phyloP scores from a whole-genome alignment of 2,888 invertebrate genomes.

The Pardosa pseudoannulata region DNA sequence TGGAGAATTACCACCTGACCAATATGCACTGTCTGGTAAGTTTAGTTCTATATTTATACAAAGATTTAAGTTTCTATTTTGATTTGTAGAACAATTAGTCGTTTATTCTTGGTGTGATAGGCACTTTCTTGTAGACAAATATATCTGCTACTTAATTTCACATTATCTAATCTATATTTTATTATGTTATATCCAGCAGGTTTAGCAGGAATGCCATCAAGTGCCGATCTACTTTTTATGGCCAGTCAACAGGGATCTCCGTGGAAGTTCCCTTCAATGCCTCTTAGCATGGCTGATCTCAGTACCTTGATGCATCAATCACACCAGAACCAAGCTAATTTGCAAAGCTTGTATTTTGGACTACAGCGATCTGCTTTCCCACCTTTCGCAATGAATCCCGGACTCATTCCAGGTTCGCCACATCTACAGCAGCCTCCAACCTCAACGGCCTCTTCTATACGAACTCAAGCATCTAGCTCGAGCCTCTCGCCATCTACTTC shows the following conservation, averaged over 20 bases:
- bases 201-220: slow-evolving; percentile 70
- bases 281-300: slow-evolving; percentile 71
- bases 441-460: slow-evolving; percentile 16
- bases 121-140: too few species aligned
- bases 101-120: too few species aligned
- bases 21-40: slow-evolving; percentile 73
- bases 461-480: slow-evolving; percentile 30
- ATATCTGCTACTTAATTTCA: too few species aligned
- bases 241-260: slow-evolving; percentile 71
- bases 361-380: slow-evolving; percentile 69
- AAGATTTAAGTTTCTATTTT: too few species aligned
- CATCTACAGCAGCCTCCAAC: slow-evolving; percentile 20
- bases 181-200: too few species aligned
- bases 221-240: slow-evolving; percentile 73
- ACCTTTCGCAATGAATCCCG: slow-evolving; percentile 44
- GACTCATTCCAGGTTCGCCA: slow-evolving; percentile 16
- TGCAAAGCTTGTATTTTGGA: slow-evolving; percentile 65
- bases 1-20: slow-evolving; percentile 73
- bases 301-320: slow-evolving; percentile 71
- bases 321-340: slow-evolving; percentile 34
- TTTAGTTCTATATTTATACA: too few species aligned
- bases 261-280: slow-evolving; percentile 67
- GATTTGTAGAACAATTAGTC: too few species aligned
- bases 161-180: too few species aligned
- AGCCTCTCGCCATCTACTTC: slow-evolving; percentile 31